Conservation (phyloP, 2,888 invertebrate species). For the Andrena marginata region DNA sequence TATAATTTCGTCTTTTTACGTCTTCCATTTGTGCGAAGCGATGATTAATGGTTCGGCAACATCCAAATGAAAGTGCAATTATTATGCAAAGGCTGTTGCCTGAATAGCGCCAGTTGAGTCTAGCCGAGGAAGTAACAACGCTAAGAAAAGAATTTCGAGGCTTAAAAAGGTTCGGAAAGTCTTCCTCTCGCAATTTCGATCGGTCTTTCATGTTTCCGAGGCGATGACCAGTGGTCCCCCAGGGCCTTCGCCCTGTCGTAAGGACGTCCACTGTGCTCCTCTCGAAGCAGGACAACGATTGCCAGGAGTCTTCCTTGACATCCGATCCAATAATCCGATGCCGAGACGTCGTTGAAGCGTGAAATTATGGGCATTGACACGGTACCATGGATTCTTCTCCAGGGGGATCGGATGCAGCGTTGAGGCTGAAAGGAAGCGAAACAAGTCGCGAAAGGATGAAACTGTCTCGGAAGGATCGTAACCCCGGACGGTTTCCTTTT, state of each 20-base stretch:
- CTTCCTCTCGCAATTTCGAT: slow-evolving; percentile 67
- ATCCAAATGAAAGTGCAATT: too few relatives aligned
- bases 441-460: slow-evolving; percentile 39
- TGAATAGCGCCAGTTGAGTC: not conserved
- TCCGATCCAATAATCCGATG: slow-evolving; percentile 80
- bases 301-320: slow-evolving; percentile 72
- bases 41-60: too few relatives aligned
- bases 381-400: slow-evolving; percentile 70
- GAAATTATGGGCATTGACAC: slow-evolving; percentile 80
- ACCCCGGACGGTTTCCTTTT: not conserved
- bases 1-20: too few relatives aligned
- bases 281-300: slow-evolving; percentile 61
- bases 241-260: slow-evolving; percentile 63
- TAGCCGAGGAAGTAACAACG: not conserved
- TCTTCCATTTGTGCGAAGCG: too few relatives aligned
- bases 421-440: slow-evolving; percentile 45
- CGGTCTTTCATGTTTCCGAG: slow-evolving; percentile 64
- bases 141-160: slow-evolving; percentile 30
- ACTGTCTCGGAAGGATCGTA: slow-evolving; percentile 14
- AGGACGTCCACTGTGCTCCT: slow-evolving; percentile 67
- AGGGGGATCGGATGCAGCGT: slow-evolving; percentile 44
- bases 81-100: too few relatives aligned
- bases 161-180: slow-evolving; percentile 59
- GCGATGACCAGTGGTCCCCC: slow-evolving; percentile 57
- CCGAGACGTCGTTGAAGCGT: slow-evolving; percentile 77